Conservation (phyloP, 2,113 vertebrate genomes). For the Muntiacus muntjak region DNA sequence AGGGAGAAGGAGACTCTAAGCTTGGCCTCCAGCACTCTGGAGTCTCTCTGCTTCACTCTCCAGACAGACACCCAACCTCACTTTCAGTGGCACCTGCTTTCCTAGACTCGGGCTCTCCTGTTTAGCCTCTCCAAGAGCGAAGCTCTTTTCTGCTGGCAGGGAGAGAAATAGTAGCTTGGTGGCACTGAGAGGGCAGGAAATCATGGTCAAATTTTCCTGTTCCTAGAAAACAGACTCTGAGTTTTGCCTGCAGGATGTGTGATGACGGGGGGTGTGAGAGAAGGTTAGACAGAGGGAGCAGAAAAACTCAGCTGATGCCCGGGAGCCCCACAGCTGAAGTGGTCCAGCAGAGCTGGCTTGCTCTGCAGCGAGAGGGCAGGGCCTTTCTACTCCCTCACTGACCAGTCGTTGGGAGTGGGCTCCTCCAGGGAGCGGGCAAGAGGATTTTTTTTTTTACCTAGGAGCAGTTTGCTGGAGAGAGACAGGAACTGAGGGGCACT, state of each 20-base stretch:
- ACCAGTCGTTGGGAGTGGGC: neutral
- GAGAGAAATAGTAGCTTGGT: neutral
- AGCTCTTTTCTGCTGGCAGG: neutral
- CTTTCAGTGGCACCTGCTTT: neutral
- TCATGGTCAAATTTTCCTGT: neutral
- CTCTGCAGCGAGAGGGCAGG: neutral
- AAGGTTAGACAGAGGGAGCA: neutral
- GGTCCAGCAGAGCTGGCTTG: neutral
- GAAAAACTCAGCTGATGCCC: neutral
- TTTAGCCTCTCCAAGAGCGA: neutral
- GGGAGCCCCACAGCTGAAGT: no score
- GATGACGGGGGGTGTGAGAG: neutral
- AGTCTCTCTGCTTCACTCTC: neutral
- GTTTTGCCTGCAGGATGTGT: neutral
- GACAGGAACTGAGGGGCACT: neutral
- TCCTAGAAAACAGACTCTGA: neutral
- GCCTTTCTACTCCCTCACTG: neutral
- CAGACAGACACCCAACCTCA: no score
- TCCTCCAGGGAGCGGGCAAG: neutral
- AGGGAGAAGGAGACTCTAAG: neutral
- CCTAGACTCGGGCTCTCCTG: neutral
- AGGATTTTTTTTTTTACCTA: neutral
- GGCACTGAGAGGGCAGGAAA: neutral
- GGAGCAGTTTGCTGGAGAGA: neutral
- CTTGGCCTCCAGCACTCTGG: neutral